These are phyloP conservation scores for Thaleichthys pacificus DNA, from an alignment of 2,797 vertebrate genomes.

Conservation along the genomic window DNA sequence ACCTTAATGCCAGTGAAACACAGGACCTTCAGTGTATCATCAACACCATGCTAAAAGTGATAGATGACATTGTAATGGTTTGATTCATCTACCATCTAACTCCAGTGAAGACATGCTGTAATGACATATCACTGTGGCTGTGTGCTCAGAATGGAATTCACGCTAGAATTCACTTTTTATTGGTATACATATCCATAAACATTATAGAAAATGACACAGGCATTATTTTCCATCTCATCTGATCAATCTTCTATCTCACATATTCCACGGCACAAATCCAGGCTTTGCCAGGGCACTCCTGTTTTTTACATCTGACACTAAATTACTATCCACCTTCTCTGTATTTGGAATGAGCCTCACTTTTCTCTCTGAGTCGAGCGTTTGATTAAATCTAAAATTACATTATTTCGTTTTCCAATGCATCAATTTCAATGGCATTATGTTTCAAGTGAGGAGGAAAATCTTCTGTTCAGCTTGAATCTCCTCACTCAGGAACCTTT, in stretches of 20 bases:
- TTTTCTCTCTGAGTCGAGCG: slow-evolving; percentile 37
- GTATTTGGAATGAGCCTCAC: slow-evolving; percentile 44
- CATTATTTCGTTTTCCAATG: slow-evolving; percentile 56
- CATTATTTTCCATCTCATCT: neutral
- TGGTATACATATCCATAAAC: too few relatives aligned
- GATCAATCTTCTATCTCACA: neutral
- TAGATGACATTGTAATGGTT: too few relatives aligned
- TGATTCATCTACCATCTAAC: too few relatives aligned
- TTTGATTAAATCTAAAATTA: slow-evolving; percentile 66
- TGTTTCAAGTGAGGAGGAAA: slow-evolving; percentile 70
- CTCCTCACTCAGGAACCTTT: slow-evolving; percentile 61
- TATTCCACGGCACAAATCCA: too few relatives aligned
- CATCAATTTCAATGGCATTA: slow-evolving; percentile 61
- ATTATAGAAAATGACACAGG: too few relatives aligned
- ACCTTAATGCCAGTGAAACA: too few relatives aligned
- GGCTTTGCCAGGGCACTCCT: neutral
- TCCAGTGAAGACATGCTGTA: too few relatives aligned
- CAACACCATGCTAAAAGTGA: too few relatives aligned
- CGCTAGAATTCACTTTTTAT: too few relatives aligned
- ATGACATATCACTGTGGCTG: too few relatives aligned
- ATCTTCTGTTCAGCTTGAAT: slow-evolving; percentile 66
- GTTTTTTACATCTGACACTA: neutral
- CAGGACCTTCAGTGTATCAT: too few relatives aligned
- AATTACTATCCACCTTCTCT: slow-evolving; percentile 33
- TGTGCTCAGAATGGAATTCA: too few relatives aligned